Evolutionary conservation across 2,113 vertebrate species (phyloP).

Genomic region (Microcebus tavaratra): DNA sequence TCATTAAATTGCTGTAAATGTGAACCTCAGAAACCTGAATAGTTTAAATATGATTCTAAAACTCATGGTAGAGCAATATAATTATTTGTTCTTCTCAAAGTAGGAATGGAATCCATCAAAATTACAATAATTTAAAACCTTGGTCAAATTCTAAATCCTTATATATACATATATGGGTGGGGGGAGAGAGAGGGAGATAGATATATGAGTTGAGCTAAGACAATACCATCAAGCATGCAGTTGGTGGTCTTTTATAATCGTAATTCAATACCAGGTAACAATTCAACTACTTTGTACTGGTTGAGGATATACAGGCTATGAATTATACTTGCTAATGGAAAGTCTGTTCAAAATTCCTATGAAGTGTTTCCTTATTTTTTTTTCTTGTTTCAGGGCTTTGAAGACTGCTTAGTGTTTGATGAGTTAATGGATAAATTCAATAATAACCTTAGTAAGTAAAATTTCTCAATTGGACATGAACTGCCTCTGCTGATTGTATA

Average conservation of each 20-base stretch:
- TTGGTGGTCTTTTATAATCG: not conserved
- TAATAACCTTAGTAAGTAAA: conserved; percentile 92
- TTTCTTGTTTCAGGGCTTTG: conserved; percentile 91
- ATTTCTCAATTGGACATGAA: not conserved
- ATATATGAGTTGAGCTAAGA: not conserved
- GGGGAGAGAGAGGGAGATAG: too few relatives aligned
- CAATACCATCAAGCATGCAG: not conserved
- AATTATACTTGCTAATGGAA: not conserved
- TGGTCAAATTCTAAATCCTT: not conserved
- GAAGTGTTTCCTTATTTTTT: not conserved
- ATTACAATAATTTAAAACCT: not conserved
- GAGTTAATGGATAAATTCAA: conserved; percentile 93
- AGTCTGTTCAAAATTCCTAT: not conserved
- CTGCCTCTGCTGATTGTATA: not conserved
- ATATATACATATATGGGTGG: not conserved
- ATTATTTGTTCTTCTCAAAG: not conserved
- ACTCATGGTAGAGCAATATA: not conserved
- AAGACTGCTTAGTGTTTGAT: conserved; percentile 96
- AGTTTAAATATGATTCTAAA: conserved; percentile 27
- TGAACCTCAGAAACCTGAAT: not conserved
- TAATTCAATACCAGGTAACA: not conserved
- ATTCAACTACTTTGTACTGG: not conserved
- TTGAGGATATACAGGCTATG: not conserved
- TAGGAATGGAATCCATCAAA: not conserved
- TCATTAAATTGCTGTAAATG: conserved; percentile 14